These are phyloP conservation scores for Macrostomum lignano DNA, from an alignment of 1,140 invertebrate genomes.

Conservation along the genomic window DNA sequence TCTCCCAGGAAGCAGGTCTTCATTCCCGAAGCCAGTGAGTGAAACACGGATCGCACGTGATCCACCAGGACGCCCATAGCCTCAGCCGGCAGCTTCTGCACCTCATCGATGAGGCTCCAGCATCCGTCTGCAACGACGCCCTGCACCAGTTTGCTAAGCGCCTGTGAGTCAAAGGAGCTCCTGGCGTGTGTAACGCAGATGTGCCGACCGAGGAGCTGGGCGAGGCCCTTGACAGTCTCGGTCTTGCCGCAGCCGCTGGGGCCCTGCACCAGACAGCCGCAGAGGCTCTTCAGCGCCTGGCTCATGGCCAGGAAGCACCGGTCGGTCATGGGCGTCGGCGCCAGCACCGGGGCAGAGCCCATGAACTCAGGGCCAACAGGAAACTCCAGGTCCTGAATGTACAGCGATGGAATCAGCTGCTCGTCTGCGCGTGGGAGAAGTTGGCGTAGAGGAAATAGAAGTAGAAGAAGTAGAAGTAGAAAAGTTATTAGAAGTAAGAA, in stretches of 20 bases:
- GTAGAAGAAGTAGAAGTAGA: too few relatives aligned
- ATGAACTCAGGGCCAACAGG: too few relatives aligned
- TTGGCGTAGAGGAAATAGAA: too few relatives aligned
- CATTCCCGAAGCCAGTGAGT: conserved; percentile 12
- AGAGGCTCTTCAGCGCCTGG: too few relatives aligned
- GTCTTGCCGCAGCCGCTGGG: conserved; percentile 21
- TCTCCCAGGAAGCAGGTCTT: conserved; percentile 13
- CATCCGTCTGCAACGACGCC: conserved; percentile 18
- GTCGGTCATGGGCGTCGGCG: conserved; percentile 17
- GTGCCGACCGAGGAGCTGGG: conserved; percentile 1
- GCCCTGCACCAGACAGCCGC: too few relatives aligned
- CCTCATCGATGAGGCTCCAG: conserved; percentile 24
- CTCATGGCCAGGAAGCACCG: too few relatives aligned
- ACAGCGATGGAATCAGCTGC: too few relatives aligned
- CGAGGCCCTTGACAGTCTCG: conserved; percentile 18
- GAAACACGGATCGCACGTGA: conserved; percentile 13
- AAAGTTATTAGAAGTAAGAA: too few relatives aligned
- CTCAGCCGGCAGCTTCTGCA: conserved; percentile 13
- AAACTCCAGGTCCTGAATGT: too few relatives aligned
- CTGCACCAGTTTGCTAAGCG: neutral
- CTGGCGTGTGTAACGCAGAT: conserved; percentile 1
- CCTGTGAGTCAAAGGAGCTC: neutral
- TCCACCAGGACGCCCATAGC: conserved; percentile 19
- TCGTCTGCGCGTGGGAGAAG: too few relatives aligned
- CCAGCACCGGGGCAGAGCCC: conserved; percentile 16